phyloP scores from a whole-genome alignment of 2,888 invertebrate genomes.

The Agelastica alni region DNA sequence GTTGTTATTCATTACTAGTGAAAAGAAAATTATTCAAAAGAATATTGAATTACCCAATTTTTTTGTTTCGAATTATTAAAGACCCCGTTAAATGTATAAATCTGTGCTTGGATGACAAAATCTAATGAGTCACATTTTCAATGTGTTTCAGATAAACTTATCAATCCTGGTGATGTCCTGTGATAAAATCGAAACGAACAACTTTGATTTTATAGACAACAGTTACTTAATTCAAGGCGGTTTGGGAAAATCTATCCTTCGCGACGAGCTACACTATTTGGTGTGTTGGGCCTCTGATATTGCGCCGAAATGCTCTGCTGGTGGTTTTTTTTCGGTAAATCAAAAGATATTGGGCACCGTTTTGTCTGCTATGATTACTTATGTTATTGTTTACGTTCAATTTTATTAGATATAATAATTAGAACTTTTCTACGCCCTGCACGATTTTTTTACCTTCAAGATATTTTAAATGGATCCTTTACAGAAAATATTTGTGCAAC shows the following conservation, averaged over 20 bases:
- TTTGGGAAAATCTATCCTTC: neutral
- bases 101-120: too few relatives aligned
- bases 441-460: too few relatives aligned
- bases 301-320: slow-evolving; percentile 10
- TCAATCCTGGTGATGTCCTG: slow-evolving; percentile 7
- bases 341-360: slow-evolving; percentile 1
- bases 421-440: too few relatives aligned
- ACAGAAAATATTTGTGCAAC: too few relatives aligned
- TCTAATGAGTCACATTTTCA: too few relatives aligned
- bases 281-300: neutral
- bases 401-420: neutral
- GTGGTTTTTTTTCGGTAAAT: slow-evolving; percentile 12
- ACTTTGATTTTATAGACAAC: neutral
- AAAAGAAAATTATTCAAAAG: neutral
- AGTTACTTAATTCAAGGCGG: slow-evolving; percentile 1
- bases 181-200: slow-evolving; percentile 1
- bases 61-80: neutral
- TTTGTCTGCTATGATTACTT: slow-evolving; percentile 13
- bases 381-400: slow-evolving; percentile 18
- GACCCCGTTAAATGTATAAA: too few relatives aligned
- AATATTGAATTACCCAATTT: neutral
- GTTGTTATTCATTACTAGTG: too few relatives aligned
- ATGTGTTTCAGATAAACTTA: slow-evolving; percentile 7
- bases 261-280: slow-evolving; percentile 7
- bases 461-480: too few relatives aligned